Evolutionary conservation across 2,888 invertebrate genomes (phyloP), one percentile per base, ranked within the genome.

Genomic region (Drosophila hamatofila): DNA sequence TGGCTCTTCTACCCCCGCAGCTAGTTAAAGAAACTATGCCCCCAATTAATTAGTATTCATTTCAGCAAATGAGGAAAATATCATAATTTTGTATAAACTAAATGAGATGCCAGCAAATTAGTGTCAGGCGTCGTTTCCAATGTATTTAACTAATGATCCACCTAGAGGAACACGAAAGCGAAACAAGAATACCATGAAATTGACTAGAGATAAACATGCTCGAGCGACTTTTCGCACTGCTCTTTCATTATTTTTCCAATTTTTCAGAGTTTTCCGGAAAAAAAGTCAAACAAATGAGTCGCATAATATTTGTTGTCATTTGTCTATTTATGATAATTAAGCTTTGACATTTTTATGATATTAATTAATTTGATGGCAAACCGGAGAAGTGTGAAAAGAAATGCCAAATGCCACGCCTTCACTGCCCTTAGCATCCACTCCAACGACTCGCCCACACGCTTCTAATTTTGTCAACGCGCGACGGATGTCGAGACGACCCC

Each of bases 341-440:
- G 84, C 74, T 75, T 78, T 86, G 89, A 89, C 83, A 80, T 79
- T 89, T 89, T 90, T 80, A 89, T 86, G 88, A 78, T 88, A 84
- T 90, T 89, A 88, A 90, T 89, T 90, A 83, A 82, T 89, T 90
- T 90, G 86, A 83, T 75, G 61, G 37, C 54, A 35, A 42, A n/a
- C 52, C 52, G 68, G 25, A 41, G 52, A 71, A 56, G 77, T 80
- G 78, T 80, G 61, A 80, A 78, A 71, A 52, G 60, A 61, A 64
- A 63, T 44, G 51, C 55, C 54, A 44, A 76, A 66, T 75, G 55
- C 55, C 66, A 58, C 55, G 21, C 37, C 54, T 54, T 18, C 25
- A 2, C 23, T 14, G 46, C 21, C 44, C 55, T 18, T 25, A 37
- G 2, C 30, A 33, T 25, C 18, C 62, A 16, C 35, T 51, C 58